Conservation (phyloP, 2,797 vertebrate genomes). For the Calcarius lapponicus region DNA sequence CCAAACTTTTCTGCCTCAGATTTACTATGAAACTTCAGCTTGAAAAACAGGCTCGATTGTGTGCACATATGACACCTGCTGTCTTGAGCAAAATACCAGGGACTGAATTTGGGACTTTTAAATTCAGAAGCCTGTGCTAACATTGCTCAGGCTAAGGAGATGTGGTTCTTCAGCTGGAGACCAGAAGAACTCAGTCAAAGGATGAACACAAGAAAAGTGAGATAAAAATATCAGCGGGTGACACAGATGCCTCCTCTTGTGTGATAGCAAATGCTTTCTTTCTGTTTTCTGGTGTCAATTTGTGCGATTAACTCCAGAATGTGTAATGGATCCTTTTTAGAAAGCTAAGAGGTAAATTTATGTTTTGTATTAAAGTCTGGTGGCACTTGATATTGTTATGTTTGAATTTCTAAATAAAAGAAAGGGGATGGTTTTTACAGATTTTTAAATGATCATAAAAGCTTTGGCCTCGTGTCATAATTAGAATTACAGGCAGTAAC, state of each 20-base stretch:
- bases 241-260: constrained; percentile 19
- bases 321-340: neutral
- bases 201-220: neutral
- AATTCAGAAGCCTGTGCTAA: neutral
- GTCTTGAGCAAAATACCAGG: neutral
- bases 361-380: neutral
- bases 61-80: neutral
- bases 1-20: neutral
- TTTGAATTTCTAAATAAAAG: neutral
- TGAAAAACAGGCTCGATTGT: neutral
- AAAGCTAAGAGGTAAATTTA: constrained; percentile 12
- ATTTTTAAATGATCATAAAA: constrained; percentile 7
- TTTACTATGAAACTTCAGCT: neutral
- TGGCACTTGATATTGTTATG: neutral
- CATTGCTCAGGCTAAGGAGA: neutral
- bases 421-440: neutral
- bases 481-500: constrained; percentile 19
- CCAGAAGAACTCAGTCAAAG: constrained; percentile 9
- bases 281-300: neutral
- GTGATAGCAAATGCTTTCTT: neutral
- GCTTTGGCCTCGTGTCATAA: neutral
- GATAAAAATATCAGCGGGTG: neutral
- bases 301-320: neutral
- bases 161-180: neutral
- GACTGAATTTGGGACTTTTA: neutral